A percentile compares a stretch with the other conserved stretches of the same genome.
These are phyloP conservation scores for Cheiracanthium punctorium DNA, from an alignment of 2,888 invertebrate species.

Conservation along the genomic window DNA sequence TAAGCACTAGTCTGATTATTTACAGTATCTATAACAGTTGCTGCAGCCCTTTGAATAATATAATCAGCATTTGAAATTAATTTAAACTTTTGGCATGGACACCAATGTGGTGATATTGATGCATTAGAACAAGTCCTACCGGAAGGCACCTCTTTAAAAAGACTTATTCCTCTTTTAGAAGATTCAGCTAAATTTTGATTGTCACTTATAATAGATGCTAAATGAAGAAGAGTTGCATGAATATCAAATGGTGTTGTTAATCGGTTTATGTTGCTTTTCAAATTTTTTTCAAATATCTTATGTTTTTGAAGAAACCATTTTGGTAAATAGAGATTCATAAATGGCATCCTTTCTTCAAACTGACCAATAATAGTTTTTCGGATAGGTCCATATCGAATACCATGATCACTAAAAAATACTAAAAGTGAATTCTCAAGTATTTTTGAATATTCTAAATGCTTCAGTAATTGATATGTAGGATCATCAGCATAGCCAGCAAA, in stretches of 20 bases:
- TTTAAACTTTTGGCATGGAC: slow-evolving; percentile 73
- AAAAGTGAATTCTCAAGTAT: slow-evolving; percentile 82
- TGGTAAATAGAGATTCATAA: slow-evolving; percentile 76
- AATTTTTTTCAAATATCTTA: slow-evolving; percentile 71
- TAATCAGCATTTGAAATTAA: slow-evolving; percentile 24
- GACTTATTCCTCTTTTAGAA: slow-evolving; percentile 72
- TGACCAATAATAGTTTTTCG: slow-evolving; percentile 82
- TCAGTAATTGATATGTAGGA: slow-evolving; percentile 78
- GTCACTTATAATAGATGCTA: slow-evolving; percentile 34
- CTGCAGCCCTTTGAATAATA: slow-evolving; percentile 41
- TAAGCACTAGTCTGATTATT: slow-evolving; percentile 28
- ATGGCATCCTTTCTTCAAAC: slow-evolving; percentile 76
- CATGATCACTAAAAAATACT: slow-evolving; percentile 76
- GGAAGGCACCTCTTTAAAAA: slow-evolving; percentile 75
- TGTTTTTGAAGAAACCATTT: slow-evolving; percentile 74
- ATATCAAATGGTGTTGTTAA: slow-evolving; percentile 77
- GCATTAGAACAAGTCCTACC: slow-evolving; percentile 75
- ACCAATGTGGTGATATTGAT: slow-evolving; percentile 75
- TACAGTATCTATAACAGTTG: slow-evolving; percentile 48
- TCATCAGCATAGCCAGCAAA: slow-evolving; percentile 75
- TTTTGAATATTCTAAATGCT: slow-evolving; percentile 78
- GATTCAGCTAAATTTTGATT: neutral
- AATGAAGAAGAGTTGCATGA: slow-evolving; percentile 74
- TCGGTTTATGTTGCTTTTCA: slow-evolving; percentile 74
- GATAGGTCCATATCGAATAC: slow-evolving; percentile 76